These are phyloP conservation scores for Melanophora roralis DNA, from an alignment of 2,888 invertebrate species.

Conservation along the genomic window DNA sequence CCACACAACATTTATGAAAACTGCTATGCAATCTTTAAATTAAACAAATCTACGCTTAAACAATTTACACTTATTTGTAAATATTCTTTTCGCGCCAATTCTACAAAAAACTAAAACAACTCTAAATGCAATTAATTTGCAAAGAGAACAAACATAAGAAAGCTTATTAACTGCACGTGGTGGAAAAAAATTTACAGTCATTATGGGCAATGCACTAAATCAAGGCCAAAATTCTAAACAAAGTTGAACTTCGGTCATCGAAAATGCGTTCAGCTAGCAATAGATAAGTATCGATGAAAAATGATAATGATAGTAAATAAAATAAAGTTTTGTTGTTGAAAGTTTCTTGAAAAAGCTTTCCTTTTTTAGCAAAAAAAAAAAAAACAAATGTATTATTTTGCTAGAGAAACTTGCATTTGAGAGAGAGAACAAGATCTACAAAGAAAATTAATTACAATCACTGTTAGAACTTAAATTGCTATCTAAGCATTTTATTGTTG, in stretches of 20 bases:
- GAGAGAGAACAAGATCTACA: background rate
- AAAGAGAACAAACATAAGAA: background rate
- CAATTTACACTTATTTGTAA: background rate
- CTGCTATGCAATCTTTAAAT: constrained; percentile 29
- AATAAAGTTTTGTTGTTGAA: too few species aligned
- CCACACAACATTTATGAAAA: background rate
- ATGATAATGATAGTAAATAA: background rate
- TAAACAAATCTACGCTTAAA: background rate
- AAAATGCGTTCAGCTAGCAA: constrained; percentile 2
- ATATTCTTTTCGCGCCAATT: constrained; percentile 13
- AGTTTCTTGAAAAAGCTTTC: too few species aligned
- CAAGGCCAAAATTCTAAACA: constrained; percentile 52
- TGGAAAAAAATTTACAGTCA: background rate
- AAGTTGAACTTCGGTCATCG: background rate
- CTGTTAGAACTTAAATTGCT: background rate
- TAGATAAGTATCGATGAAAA: background rate
- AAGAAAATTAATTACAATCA: too few species aligned
- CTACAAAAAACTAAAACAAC: background rate
- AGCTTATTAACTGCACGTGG: constrained; percentile 30
- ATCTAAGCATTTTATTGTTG: background rate
- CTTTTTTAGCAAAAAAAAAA: too few species aligned
- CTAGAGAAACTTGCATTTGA: background rate
- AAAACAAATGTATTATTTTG: background rate
- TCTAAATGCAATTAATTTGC: background rate
- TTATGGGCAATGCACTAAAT: constrained; percentile 37